Evolutionary conservation across 2,888 invertebrate species (phyloP).

Genomic region (Melolontha melolontha): DNA sequence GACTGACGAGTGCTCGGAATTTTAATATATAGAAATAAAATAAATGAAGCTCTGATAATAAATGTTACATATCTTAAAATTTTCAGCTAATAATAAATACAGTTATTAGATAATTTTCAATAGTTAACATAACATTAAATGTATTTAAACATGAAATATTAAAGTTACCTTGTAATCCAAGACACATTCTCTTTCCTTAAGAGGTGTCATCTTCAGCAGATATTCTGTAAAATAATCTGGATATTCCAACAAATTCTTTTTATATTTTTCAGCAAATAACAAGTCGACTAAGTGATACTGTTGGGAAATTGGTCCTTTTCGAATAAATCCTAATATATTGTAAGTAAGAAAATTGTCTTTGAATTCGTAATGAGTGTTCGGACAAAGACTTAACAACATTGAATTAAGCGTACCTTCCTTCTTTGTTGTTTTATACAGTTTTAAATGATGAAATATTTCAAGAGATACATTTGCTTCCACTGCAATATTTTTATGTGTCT

Average conservation of each 20-base stretch:
- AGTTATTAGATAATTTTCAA: too few relatives aligned
- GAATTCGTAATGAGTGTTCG: conserved; percentile 19
- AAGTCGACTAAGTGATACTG: conserved; percentile 7
- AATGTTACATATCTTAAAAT: too few relatives aligned
- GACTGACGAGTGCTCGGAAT: too few relatives aligned
- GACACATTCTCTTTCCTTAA: conserved; percentile 24
- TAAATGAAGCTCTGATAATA: too few relatives aligned
- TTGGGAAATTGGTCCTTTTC: conserved; percentile 12
- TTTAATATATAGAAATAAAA: too few relatives aligned
- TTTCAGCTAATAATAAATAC: too few relatives aligned
- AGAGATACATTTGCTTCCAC: neutral
- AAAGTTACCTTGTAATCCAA: conserved; percentile 15
- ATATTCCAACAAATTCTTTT: conserved; percentile 19
- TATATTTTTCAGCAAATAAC: conserved; percentile 28
- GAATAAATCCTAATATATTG: neutral
- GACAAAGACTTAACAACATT: conserved; percentile 26
- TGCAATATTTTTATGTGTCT: conserved; percentile 5
- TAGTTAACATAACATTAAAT: too few relatives aligned
- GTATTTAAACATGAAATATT: too few relatives aligned
- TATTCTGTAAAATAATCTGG: conserved; percentile 14
- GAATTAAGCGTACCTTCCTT: conserved; percentile 17
- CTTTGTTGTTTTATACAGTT: conserved; percentile 25
- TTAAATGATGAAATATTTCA: conserved; percentile 9
- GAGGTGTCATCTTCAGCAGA: conserved; percentile 17
- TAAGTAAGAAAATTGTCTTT: neutral